Conservation (phyloP, 2,113 vertebrate genomes). For the Alces alces region DNA sequence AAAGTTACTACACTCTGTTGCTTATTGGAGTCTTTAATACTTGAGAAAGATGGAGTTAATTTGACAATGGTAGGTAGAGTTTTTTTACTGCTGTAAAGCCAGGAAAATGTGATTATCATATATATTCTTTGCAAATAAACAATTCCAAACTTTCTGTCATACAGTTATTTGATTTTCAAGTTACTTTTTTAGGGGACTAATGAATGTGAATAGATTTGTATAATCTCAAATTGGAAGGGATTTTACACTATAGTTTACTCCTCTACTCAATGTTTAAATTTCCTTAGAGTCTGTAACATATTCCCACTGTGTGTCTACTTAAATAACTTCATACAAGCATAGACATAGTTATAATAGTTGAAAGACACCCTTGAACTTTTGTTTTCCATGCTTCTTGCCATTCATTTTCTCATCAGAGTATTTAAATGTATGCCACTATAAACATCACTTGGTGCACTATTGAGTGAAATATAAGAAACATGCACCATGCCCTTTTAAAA, state of each 20-base stretch:
- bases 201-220: background rate
- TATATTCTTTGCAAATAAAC: background rate
- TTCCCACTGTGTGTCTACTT: background rate
- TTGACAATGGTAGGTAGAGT: constrained; percentile 81
- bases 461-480: background rate
- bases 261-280: background rate
- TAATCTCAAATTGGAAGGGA: background rate
- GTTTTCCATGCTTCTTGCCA: background rate
- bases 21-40: constrained; percentile 86
- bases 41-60: constrained; percentile 78
- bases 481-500: background rate
- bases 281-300: background rate
- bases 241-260: background rate
- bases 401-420: background rate
- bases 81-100: background rate
- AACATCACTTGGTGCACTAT: background rate
- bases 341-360: background rate
- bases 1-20: constrained; percentile 89
- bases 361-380: background rate
- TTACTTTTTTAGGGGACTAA: background rate
- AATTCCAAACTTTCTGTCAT: background rate
- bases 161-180: constrained; percentile 14
- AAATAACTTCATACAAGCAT: background rate
- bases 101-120: background rate
- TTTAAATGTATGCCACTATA: background rate